Conservation (phyloP, 2,888 invertebrate species). For the Trachelus troglodyta region DNA sequence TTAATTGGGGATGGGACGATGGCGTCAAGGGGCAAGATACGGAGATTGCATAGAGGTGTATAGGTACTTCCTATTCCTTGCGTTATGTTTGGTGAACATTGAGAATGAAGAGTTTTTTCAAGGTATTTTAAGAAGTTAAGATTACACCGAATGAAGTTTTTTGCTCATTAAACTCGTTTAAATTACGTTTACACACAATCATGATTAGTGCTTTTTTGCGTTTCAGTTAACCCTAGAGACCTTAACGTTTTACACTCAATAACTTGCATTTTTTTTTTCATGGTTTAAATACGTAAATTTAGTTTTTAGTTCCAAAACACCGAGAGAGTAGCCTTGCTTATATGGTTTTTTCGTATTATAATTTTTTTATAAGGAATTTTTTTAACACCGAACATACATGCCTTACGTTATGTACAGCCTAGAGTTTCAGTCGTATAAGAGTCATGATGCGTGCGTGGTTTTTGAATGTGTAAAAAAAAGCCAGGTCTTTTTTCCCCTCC, state of each 20-base stretch:
- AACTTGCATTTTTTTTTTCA: constrained; percentile 48
- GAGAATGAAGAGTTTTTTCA: constrained; percentile 50
- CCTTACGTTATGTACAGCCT: constrained; percentile 65
- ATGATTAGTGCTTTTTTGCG: constrained; percentile 52
- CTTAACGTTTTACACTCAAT: constrained; percentile 59
- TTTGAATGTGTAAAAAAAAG: constrained; percentile 29
- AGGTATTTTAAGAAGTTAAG: constrained; percentile 44
- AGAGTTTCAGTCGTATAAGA: constrained; percentile 64
- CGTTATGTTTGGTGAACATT: constrained; percentile 52
- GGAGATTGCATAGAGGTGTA: constrained; percentile 15
- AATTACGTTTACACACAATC: constrained; percentile 61
- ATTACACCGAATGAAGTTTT: constrained; percentile 41
- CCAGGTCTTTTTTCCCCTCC: constrained; percentile 15
- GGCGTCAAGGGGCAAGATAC: constrained; percentile 19
- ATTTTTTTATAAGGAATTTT: constrained; percentile 56
- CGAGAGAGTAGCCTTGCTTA: constrained; percentile 63
- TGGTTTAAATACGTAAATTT: constrained; percentile 61
- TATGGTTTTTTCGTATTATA: constrained; percentile 41
- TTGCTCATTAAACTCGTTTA: constrained; percentile 29
- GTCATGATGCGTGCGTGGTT: constrained; percentile 47
- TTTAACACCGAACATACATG: constrained; percentile 66
- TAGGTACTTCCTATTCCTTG: constrained; percentile 33
- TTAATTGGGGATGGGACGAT: constrained; percentile 11
- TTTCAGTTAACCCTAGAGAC: constrained; percentile 57
- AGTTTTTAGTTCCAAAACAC: constrained; percentile 63